These are phyloP conservation scores for Hippocampus barbouri DNA, from an alignment of 2,113 vertebrate species.

Conservation along the genomic window DNA sequence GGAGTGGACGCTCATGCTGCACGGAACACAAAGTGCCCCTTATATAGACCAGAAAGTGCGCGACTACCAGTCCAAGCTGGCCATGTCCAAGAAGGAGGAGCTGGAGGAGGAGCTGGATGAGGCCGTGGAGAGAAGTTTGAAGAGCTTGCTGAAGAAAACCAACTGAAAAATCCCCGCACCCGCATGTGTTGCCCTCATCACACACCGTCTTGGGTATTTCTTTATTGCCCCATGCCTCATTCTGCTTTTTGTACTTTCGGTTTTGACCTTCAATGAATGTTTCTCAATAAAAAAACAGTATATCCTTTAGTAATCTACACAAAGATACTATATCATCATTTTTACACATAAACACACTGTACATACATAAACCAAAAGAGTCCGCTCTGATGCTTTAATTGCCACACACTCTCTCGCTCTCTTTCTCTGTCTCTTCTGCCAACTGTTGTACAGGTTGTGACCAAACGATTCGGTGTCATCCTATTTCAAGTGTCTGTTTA, in stretches of 20 bases:
- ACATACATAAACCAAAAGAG: slow-evolving; percentile 58
- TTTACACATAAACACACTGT: slow-evolving; percentile 67
- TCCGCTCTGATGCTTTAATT: slow-evolving; percentile 62
- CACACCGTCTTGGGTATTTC: slow-evolving; percentile 30
- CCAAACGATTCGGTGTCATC: slow-evolving; percentile 80
- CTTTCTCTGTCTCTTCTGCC: slow-evolving; percentile 49
- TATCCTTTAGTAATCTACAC: slow-evolving; percentile 67
- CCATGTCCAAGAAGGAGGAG: slow-evolving; percentile 99
- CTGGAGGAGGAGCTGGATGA: slow-evolving; percentile 96
- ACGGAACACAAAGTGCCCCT: slow-evolving; percentile 95
- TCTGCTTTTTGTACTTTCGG: slow-evolving; percentile 59
- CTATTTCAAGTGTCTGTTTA: slow-evolving; percentile 73
- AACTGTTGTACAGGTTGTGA: slow-evolving; percentile 84
- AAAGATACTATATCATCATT: slow-evolving; percentile 54
- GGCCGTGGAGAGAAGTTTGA: slow-evolving; percentile 93
- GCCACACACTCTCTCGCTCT: slow-evolving; percentile 29
- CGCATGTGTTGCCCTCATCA: slow-evolving; percentile 68
- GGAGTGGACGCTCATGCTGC: slow-evolving; percentile 98
- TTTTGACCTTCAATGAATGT: slow-evolving; percentile 68
- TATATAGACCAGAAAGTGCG: slow-evolving; percentile 98
- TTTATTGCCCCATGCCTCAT: slow-evolving; percentile 33
- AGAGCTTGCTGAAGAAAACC: slow-evolving; percentile 90
- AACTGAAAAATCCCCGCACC: slow-evolving; percentile 52
- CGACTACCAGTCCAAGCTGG: slow-evolving; percentile 98
- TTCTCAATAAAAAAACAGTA: slow-evolving; percentile 69